Evolutionary conservation across 2,797 vertebrate species (phyloP).

Genomic region (Pipistrellus kuhlii): DNA sequence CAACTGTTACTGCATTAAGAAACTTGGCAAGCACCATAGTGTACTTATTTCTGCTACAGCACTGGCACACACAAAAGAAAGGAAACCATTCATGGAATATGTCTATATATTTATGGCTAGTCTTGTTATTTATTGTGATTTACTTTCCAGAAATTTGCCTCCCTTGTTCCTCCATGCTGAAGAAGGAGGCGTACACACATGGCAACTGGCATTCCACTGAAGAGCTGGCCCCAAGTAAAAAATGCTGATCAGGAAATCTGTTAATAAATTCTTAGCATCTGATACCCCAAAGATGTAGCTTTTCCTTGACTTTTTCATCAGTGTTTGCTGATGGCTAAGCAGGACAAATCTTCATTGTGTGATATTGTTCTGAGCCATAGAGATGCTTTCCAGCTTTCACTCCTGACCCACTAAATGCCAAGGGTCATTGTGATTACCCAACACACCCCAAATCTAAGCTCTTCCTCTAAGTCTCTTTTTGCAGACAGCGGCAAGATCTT

Average conservation of each 20-base stretch:
- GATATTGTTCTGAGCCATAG: not conserved
- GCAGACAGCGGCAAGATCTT: not conserved
- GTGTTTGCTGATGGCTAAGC: not conserved
- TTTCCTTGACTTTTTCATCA: not conserved
- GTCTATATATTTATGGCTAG: not conserved
- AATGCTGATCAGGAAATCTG: not conserved
- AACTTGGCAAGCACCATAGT: constrained; percentile 58
- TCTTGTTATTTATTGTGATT: constrained; percentile 49
- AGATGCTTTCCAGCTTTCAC: not conserved
- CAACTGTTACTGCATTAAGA: constrained; percentile 63
- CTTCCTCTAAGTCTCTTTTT: not conserved
- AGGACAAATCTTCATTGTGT: not conserved
- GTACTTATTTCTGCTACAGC: constrained; percentile 62
- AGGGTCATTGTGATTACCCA: not conserved
- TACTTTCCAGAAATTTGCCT: constrained; percentile 35
- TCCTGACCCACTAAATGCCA: not conserved
- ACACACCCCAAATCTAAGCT: not conserved
- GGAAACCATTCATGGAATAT: constrained; percentile 38
- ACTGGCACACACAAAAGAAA: constrained; percentile 32
- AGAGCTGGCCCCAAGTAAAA: not conserved
- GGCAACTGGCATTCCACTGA: not conserved
- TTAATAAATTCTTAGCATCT: constrained; percentile 36
- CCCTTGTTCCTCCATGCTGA: not conserved
- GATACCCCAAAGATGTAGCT: not conserved
- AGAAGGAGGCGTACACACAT: not conserved